Evolutionary conservation across 2,113 vertebrate species (phyloP), one percentile per base, ranked within the genome.

Genomic region (Heptranchias perlo): DNA sequence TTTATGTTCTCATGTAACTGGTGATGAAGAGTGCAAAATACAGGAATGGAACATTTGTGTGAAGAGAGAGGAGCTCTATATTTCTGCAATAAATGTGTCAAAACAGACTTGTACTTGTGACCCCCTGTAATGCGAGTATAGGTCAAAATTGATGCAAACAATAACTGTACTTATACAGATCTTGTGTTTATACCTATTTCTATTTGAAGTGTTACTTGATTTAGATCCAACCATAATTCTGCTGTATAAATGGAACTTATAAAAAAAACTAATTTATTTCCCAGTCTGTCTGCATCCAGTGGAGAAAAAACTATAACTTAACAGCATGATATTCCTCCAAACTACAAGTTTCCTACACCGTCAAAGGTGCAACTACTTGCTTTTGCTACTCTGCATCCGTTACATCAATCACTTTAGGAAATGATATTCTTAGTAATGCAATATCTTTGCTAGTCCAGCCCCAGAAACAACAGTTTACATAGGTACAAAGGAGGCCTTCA

Each of bases 401-500:
- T 64, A 93, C 35, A 93, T 93, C 58, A 93, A 62, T n/a, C 54
- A n/a, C 91, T 93, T 16, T 39, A 21, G 58, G 91, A 93, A 65
- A 65, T 89, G 49, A 89, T 64, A 94, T 62, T 64, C n/a, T 44
- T 44, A 28, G 58, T 94, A 23, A 23, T 93, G 35, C 2, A 93
- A 93, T 93, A 64, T 93, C 58, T 89, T 89, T 93, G 58, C 4
- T 31, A 44, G n/a, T 39, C 61, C 16, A 64, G 61, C 35, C 11
- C 8, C 35, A 94, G 91, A 64, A 94, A 94, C 35, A 58, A 35
- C 31, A 7, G n/a, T 16, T 62, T 61, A 93, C n/a, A 62, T 28
- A 28, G 92, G 92, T 44, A 94, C 92, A 94, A 94, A 65, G 61
- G 31, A 93, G 58, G 91, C 91, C 58, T 93, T 93, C n/a, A 94